Evolutionary conservation across 1,140 invertebrate genomes (phyloP).

Genomic region (Drosophila bifasciata): DNA sequence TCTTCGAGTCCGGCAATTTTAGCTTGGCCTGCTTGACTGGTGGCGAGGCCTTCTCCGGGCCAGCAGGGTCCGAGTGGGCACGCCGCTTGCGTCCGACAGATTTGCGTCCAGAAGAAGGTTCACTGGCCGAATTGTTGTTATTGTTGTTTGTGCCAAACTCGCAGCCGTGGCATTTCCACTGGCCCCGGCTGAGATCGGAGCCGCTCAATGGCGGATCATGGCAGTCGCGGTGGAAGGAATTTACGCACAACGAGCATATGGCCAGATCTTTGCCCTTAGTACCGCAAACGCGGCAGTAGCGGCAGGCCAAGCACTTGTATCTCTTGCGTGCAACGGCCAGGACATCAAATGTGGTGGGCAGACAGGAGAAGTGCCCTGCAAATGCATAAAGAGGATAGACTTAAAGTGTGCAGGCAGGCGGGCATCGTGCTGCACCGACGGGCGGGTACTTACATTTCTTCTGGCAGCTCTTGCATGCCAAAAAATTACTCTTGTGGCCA

Average conservation of each 20-base stretch:
- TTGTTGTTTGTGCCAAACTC: constrained; percentile 3
- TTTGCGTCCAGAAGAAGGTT: constrained; percentile 19
- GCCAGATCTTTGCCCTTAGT: constrained; percentile 19
- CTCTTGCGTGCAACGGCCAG: constrained; percentile 52
- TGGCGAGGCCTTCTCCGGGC: constrained; percentile 11
- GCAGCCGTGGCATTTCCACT: constrained; percentile 70
- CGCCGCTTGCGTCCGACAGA: constrained; percentile 63
- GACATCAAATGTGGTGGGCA: constrained; percentile 43
- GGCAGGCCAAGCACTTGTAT: constrained; percentile 66
- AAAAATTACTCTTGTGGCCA: constrained; percentile 66
- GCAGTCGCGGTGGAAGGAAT: constrained; percentile 61
- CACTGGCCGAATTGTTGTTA: not conserved
- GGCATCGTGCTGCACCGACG: no score
- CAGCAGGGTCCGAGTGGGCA: constrained; percentile 33
- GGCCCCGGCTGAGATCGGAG: constrained; percentile 17
- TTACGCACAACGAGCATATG: constrained; percentile 53
- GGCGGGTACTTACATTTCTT: constrained; percentile 72
- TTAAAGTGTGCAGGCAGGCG: no score
- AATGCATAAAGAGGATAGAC: no score
- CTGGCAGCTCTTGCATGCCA: constrained; percentile 63
- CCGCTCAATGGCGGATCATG: constrained; percentile 50
- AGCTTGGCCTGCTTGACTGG: constrained; percentile 14
- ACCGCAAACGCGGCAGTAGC: constrained; percentile 45
- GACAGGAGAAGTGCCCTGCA: constrained; percentile 61
- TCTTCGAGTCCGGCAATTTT: not conserved